Evolutionary conservation across 2,113 vertebrate genomes (phyloP).

Genomic region (Rhegmatorhina hoffmannsi): DNA sequence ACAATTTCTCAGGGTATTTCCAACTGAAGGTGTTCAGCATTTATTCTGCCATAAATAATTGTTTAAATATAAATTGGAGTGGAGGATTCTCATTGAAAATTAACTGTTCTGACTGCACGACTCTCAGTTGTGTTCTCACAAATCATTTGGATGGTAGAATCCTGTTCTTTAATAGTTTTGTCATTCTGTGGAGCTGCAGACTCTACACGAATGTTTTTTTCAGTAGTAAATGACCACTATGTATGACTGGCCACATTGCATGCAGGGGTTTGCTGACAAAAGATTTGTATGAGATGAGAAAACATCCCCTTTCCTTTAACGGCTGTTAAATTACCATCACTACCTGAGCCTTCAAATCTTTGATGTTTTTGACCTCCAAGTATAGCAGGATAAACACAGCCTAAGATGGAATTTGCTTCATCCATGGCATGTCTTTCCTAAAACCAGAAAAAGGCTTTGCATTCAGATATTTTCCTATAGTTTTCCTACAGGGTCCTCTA

Average conservation of each 20-base stretch:
- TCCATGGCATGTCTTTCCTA: not conserved
- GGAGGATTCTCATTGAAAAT: not conserved
- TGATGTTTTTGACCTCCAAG: not conserved
- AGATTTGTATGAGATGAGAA: not conserved
- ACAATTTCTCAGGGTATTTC: rapidly evolving
- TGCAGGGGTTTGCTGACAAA: not conserved
- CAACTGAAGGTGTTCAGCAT: not conserved
- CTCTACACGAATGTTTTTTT: not conserved
- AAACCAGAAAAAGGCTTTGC: not conserved
- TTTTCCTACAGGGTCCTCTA: not conserved
- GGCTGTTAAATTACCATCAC: not conserved
- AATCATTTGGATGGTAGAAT: not conserved
- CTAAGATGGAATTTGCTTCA: not conserved
- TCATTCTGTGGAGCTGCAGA: not conserved
- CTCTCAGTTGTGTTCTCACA: not conserved
- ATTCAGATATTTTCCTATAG: not conserved
- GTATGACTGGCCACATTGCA: not conserved
- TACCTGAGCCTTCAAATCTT: not conserved
- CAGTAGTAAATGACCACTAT: not conserved
- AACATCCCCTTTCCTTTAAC: not conserved
- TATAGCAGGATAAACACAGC: not conserved
- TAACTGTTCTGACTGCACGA: not conserved
- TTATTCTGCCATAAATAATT: not conserved
- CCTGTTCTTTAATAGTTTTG: not conserved
- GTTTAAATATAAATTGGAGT: not conserved